A percentile compares a stretch with the other conserved stretches of the same genome.
These are phyloP conservation scores for Drosophila imparisetae DNA, from an alignment of 2,888 invertebrate genomes.

Conservation along the genomic window DNA sequence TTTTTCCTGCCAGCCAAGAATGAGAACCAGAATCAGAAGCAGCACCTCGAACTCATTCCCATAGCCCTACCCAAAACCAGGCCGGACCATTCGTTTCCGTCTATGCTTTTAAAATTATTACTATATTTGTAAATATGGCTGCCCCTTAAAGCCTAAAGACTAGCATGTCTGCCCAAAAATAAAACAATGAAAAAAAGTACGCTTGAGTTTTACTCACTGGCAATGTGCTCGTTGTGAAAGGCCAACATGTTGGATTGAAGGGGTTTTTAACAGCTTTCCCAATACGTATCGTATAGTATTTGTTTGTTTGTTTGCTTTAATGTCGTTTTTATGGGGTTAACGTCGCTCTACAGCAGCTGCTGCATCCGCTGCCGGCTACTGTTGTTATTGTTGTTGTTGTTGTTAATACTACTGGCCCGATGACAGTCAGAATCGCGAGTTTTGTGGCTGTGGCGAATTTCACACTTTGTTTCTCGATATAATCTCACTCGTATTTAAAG, in stretches of 20 bases:
- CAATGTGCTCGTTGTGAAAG: slow-evolving; percentile 85
- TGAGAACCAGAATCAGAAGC: slow-evolving; percentile 15
- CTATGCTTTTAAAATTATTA: slow-evolving; percentile 80
- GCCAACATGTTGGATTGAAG: slow-evolving; percentile 82
- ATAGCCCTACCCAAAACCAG: neutral
- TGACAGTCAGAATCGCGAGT: slow-evolving; percentile 53
- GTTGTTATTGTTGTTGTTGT: slow-evolving; percentile 27
- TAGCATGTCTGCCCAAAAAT: neutral
- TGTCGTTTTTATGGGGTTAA: slow-evolving; percentile 66
- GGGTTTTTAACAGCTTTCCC: slow-evolving; percentile 60
- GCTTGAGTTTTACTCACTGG: slow-evolving; percentile 80
- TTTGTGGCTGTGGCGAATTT: slow-evolving; percentile 51
- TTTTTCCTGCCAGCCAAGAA: slow-evolving; percentile 50
- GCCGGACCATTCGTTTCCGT: slow-evolving; percentile 26
- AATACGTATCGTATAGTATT: slow-evolving; percentile 46
- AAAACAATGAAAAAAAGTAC: slow-evolving; percentile 4
- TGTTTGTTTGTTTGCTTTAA: slow-evolving; percentile 58
- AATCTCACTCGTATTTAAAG: slow-evolving; percentile 57
- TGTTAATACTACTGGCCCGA: slow-evolving; percentile 29
- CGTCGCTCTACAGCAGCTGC: slow-evolving; percentile 54
- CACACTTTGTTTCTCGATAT: slow-evolving; percentile 59
- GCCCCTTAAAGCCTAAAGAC: slow-evolving; percentile 39
- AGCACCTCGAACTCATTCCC: neutral
- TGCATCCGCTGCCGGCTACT: slow-evolving; percentile 40
- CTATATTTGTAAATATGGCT: slow-evolving; percentile 63